Conservation (phyloP, 2,888 invertebrate genomes). For the Nephrotoma appendiculata region DNA sequence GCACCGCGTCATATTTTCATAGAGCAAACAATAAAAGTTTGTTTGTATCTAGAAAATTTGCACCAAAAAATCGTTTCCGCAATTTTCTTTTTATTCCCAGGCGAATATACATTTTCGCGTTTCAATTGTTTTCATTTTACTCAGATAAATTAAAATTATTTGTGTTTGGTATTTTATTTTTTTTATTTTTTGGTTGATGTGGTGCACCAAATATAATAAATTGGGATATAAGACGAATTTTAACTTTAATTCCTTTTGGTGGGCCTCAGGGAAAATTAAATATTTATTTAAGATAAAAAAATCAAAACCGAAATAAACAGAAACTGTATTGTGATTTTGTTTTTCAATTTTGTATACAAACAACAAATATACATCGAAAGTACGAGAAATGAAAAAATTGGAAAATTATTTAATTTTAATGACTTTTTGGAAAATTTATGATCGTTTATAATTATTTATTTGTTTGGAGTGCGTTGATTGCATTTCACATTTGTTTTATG, state of each 20-base stretch:
- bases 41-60: neutral
- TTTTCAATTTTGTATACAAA: neutral
- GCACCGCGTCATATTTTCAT: too few relatives aligned
- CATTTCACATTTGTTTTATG: neutral
- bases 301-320: neutral
- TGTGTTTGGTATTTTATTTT: neutral
- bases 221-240: neutral
- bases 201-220: neutral
- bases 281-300: neutral
- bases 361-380: neutral
- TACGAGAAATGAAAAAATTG: neutral
- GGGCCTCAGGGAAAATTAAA: neutral
- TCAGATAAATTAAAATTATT: neutral
- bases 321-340: neutral
- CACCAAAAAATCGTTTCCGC: neutral
- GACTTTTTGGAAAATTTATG: neutral
- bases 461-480: neutral
- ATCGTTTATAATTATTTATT: neutral
- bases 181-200: neutral
- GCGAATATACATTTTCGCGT: neutral
- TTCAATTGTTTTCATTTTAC: neutral
- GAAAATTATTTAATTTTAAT: neutral
- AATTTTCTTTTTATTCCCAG: neutral
- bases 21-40: too few relatives aligned
- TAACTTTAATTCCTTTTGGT: neutral